Evolutionary conservation across 2,888 invertebrate species (phyloP).

Genomic region (Dioctria linearis): DNA sequence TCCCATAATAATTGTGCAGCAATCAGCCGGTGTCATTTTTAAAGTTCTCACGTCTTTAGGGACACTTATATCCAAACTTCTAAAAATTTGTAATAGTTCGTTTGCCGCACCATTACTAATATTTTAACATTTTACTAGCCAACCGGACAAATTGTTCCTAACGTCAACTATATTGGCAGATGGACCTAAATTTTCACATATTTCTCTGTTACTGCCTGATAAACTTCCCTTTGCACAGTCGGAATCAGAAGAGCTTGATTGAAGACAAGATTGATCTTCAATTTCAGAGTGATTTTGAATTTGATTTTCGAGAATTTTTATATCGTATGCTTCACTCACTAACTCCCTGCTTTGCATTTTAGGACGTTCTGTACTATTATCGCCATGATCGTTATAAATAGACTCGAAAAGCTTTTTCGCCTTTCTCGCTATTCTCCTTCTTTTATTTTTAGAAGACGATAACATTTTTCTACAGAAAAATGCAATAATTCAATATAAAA

Average conservation of each 20-base stretch:
- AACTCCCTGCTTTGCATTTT: too few species aligned
- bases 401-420: neutral
- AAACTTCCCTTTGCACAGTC: neutral
- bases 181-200: neutral
- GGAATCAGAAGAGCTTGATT: too few species aligned
- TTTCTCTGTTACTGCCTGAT: neutral
- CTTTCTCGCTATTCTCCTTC: neutral
- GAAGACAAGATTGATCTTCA: neutral
- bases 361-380: too few species aligned
- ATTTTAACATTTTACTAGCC: too few species aligned
- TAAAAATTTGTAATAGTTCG: slow-evolving; percentile 10
- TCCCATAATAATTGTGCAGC: neutral
- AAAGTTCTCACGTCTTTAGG: too few species aligned
- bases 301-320: neutral
- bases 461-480: neutral
- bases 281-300: neutral
- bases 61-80: too few species aligned
- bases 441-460: neutral
- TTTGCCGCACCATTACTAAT: neutral
- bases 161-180: too few species aligned
- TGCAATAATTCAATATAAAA: neutral
- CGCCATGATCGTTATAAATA: too few species aligned
- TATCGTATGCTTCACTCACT: too few species aligned
- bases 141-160: too few species aligned
- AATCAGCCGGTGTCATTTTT: neutral